Base-by-base conservation (phyloP, 2,797 vertebrate genomes). In the Delichon dasypus region DNA sequence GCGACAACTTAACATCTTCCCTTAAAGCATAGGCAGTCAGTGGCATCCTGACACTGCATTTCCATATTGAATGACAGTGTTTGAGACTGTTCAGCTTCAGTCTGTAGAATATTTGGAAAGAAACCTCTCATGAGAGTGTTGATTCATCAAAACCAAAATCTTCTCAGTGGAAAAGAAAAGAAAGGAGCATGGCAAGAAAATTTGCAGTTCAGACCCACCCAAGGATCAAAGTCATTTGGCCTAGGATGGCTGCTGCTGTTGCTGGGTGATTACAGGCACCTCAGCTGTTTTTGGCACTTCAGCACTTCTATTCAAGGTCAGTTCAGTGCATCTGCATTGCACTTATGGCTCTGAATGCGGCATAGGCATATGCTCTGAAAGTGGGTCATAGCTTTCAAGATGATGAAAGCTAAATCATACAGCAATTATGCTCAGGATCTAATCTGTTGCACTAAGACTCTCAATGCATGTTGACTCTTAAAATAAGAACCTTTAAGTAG, bases 391-490 rank as follows among this genome's bases (percentile, higher is more conserved):
- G 87, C 25, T 77, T 77, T 86, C 65, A 40, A 76, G 70, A 84
- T 78, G 91, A 80, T 66, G 88, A 94, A 80, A 95, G 71, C 79
- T 89, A 77, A 88, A 88, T 92, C 58, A 20, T 68, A 48, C 30
- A 55, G 70, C 54, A 88, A 6, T 95, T 94, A 85, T 9, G 42
- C 55, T 70, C 48, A 68, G 66, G 58, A 91, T 64, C 45, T 95
- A 78, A 81, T 89, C 73, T 81, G 42, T 62, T 92, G 40, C 48
- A 13, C 23, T 88, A 75, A 90, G 81, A 80, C 16, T 84, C 47
- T 68, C 51, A 30, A 44, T 45, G 65, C 36, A 50, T 54, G 75
- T 91, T 62, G 51, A 73, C 80, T 51, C 26, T 27, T 78, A 55
- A 76, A 72, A 68, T 66, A 45, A 70, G 66, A 77, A 54, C 30